These are phyloP conservation scores for Agonum fuliginosum DNA, from an alignment of 2,888 invertebrate genomes.

Conservation along the genomic window DNA sequence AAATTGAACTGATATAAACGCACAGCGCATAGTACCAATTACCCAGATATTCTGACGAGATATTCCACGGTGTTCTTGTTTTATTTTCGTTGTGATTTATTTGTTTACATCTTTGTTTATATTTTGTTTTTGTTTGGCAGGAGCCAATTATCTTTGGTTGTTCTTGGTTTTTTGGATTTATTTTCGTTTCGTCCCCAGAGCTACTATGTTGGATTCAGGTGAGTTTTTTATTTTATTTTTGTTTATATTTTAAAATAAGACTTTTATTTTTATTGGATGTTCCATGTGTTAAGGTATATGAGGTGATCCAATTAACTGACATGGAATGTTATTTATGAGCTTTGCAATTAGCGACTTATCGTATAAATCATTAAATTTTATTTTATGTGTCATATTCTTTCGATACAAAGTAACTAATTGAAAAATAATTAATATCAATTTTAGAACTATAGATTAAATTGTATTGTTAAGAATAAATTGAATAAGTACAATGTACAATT, in stretches of 20 bases:
- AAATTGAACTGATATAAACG: neutral
- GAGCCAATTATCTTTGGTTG: slow-evolving; percentile 65
- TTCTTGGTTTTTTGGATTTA: slow-evolving; percentile 54
- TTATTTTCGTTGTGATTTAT: slow-evolving; percentile 25
- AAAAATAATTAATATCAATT: neutral
- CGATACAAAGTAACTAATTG: too few relatives aligned
- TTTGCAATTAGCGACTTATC: too few relatives aligned
- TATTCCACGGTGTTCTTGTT: neutral
- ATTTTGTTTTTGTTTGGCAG: slow-evolving; percentile 69
- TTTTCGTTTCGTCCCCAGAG: slow-evolving; percentile 61
- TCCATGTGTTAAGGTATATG: neutral
- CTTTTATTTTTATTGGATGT: slow-evolving; percentile 46
- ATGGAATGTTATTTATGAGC: too few relatives aligned
- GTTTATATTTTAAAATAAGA: slow-evolving; percentile 65
- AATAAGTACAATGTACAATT: too few relatives aligned
- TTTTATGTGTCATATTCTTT: too few relatives aligned
- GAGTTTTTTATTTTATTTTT: slow-evolving; percentile 73
- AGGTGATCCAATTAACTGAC: too few relatives aligned
- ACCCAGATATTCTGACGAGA: neutral
- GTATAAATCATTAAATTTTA: too few relatives aligned
- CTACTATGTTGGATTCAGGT: slow-evolving; percentile 76
- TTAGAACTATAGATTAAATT: too few relatives aligned
- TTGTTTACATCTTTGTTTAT: slow-evolving; percentile 61
- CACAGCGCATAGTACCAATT: neutral
- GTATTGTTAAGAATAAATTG: too few relatives aligned